phyloP scores from a whole-genome alignment of 2,797 vertebrate species.

The Aratinga solstitialis region DNA sequence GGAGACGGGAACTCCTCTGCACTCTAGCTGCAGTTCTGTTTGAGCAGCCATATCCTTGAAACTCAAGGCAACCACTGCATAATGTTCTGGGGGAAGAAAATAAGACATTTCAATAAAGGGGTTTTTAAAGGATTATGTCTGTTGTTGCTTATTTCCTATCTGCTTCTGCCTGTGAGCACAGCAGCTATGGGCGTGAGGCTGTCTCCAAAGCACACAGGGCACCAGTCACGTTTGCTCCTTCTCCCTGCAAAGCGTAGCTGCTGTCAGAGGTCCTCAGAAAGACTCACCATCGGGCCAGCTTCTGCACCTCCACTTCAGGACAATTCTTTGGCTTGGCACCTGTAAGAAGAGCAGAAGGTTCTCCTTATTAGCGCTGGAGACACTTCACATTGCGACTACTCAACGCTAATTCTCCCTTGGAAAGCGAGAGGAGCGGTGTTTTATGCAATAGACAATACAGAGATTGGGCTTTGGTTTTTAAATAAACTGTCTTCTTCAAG shows the following conservation, averaged over 20 bases:
- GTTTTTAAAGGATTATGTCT: background rate
- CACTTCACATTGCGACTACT: rapidly evolving
- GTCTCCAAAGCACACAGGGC: background rate
- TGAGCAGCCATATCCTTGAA: slow-evolving; percentile 60
- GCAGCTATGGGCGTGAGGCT: background rate
- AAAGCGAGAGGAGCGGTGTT: background rate
- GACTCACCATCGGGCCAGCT: slow-evolving; percentile 74
- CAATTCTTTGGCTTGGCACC: slow-evolving; percentile 69
- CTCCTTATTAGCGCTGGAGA: background rate
- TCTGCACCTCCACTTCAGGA: slow-evolving; percentile 72
- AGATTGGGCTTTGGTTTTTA: rapidly evolving
- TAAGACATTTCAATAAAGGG: background rate
- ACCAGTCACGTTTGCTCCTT: rapidly evolving
- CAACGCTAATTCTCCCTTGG: background rate
- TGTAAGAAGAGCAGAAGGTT: background rate
- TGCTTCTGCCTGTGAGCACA: background rate
- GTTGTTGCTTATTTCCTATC: background rate
- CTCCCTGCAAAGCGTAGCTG: background rate
- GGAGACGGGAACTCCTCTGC: slow-evolving; percentile 66
- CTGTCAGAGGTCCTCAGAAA: rapidly evolving
- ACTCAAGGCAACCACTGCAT: slow-evolving; percentile 67
- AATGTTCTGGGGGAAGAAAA: slow-evolving; percentile 66
- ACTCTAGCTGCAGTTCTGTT: slow-evolving; percentile 67
- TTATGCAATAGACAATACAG: background rate
- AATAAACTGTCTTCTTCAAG: background rate